Conservation (phyloP, 2,888 invertebrate genomes). For the Tipula confusa region DNA sequence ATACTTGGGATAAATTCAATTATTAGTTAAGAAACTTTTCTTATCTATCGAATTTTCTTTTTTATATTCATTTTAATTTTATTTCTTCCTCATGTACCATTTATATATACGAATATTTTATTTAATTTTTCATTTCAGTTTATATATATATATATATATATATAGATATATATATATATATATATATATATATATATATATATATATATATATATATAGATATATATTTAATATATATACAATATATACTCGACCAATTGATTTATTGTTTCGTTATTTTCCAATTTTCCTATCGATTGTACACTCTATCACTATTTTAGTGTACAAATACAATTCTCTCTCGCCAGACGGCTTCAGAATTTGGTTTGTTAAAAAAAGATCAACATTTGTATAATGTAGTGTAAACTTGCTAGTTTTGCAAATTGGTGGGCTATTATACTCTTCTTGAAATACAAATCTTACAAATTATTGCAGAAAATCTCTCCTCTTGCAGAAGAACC, state of each 20-base stretch:
- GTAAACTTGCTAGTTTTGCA: too few species aligned
- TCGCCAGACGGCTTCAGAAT: neutral
- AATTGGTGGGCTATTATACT: too few species aligned
- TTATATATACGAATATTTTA: slow-evolving; percentile 1
- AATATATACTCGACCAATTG: neutral
- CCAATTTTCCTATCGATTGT: neutral
- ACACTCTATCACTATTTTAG: neutral
- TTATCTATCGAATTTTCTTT: neutral
- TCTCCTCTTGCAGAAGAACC: too few species aligned
- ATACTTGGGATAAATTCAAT: slow-evolving; percentile 20
- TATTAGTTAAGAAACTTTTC: slow-evolving; percentile 1
- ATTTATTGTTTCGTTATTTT: slow-evolving; percentile 16
- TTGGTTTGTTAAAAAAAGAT: neutral
- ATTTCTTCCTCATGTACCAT: slow-evolving; percentile 3
- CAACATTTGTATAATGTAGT: neutral
- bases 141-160: too few species aligned
- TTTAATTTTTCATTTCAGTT: neutral
- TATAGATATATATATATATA: too few species aligned
- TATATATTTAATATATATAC: too few species aligned
- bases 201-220: too few species aligned
- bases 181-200: too few species aligned
- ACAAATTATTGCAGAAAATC: too few species aligned
- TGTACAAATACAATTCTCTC: neutral
- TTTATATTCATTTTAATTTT: neutral
- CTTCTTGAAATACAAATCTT: too few species aligned